phyloP scores from a whole-genome alignment of 2,113 vertebrate species.

The Genyomyrus donnyi region DNA sequence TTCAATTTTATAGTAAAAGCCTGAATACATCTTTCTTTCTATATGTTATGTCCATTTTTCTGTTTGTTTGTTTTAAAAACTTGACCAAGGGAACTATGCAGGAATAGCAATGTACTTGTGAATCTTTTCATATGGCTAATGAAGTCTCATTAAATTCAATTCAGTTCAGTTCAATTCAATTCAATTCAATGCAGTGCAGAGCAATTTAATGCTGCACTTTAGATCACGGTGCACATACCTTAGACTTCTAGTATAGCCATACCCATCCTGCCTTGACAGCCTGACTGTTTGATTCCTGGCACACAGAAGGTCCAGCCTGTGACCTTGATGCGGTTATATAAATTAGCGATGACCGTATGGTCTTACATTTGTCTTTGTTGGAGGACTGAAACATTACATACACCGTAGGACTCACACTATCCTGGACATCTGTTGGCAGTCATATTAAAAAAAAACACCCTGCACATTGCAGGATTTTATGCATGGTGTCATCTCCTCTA shows the following conservation, averaged over 20 bases:
- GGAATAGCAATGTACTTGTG: neutral
- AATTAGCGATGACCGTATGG: neutral
- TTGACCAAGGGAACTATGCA: neutral
- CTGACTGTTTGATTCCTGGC: neutral
- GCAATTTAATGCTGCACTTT: neutral
- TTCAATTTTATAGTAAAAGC: neutral
- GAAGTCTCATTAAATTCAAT: neutral
- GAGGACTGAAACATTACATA: neutral
- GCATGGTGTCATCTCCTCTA: neutral
- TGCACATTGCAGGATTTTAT: neutral
- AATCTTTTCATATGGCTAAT: neutral
- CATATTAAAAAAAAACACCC: neutral
- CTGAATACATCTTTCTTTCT: neutral
- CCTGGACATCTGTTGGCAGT: neutral
- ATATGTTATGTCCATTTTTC: neutral
- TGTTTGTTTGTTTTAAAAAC: neutral
- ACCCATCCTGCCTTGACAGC: neutral
- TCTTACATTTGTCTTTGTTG: neutral
- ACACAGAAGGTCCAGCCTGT: neutral
- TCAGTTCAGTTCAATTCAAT: neutral
- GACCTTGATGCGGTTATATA: neutral
- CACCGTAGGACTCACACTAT: neutral
- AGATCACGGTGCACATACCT: neutral
- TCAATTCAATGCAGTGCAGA: neutral
- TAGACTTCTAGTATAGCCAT: neutral